These are phyloP conservation scores for Perodicticus potto DNA, from an alignment of 2,797 vertebrate genomes.

Conservation along the genomic window DNA sequence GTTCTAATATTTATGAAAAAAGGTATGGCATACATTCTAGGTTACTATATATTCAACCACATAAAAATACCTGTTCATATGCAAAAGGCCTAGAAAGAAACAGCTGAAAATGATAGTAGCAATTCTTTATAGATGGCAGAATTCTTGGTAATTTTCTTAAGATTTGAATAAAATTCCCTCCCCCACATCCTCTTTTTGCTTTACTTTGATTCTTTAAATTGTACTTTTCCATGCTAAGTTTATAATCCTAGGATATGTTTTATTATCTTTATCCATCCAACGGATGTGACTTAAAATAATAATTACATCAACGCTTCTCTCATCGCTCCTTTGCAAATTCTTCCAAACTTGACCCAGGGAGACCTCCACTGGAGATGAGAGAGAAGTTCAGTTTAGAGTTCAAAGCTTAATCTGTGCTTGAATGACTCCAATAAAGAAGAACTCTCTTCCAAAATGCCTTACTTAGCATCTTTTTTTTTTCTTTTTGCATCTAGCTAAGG, in stretches of 20 bases:
- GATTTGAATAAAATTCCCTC: background rate
- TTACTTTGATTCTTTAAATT: background rate
- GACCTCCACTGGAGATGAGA: conserved; percentile 77
- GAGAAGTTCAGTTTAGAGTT: conserved; percentile 67
- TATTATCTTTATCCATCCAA: background rate
- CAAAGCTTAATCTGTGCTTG: background rate
- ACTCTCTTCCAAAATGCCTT: background rate
- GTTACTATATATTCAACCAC: background rate
- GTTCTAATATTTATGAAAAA: background rate
- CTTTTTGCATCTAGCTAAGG: background rate
- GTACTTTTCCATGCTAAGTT: background rate
- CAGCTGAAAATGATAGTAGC: background rate
- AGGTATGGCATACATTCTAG: background rate
- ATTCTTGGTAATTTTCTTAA: conserved; percentile 28
- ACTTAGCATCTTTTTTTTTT: background rate
- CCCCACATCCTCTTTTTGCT: background rate
- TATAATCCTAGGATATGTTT: conserved; percentile 26
- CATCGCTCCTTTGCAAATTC: background rate
- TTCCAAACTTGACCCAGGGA: conserved; percentile 71
- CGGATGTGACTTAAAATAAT: background rate
- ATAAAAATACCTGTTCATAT: background rate
- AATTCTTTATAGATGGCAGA: background rate
- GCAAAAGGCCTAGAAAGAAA: conserved; percentile 37
- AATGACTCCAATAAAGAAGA: background rate
- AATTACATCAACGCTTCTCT: background rate